phyloP scores from a whole-genome alignment of 2,113 vertebrate species.

The Vimba vimba region DNA sequence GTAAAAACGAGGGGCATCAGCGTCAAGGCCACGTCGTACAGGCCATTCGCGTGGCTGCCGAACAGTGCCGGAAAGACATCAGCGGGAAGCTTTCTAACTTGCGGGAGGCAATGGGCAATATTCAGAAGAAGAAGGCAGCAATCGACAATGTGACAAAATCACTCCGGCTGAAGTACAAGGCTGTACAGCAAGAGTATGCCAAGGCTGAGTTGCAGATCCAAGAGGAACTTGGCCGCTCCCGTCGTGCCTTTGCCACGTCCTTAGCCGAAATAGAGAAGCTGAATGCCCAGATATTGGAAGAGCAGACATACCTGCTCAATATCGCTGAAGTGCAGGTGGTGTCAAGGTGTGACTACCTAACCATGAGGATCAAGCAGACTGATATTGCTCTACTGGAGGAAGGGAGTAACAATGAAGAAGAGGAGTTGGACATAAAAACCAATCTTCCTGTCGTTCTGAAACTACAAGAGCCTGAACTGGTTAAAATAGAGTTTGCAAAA shows the following conservation, averaged over 20 bases:
- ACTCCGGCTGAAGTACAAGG: conserved; percentile 83
- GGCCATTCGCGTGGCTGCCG: conserved; percentile 84
- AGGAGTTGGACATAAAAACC: conserved; percentile 83
- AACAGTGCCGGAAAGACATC: conserved; percentile 86
- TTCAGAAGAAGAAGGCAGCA: conserved; percentile 87
- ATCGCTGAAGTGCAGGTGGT: conserved; percentile 93
- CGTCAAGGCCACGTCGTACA: conserved; percentile 83
- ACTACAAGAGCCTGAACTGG: conserved; percentile 88
- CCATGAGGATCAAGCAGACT: conserved; percentile 91
- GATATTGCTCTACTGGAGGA: conserved; percentile 90
- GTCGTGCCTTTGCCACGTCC: conserved; percentile 85
- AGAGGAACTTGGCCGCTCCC: conserved; percentile 87
- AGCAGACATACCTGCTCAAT: conserved; percentile 92
- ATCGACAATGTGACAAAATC: conserved; percentile 87
- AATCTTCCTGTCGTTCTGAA: conserved; percentile 83
- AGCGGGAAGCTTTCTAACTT: conserved; percentile 80
- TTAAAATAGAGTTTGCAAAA: conserved; percentile 82
- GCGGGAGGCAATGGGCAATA: conserved; percentile 83
- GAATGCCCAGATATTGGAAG: conserved; percentile 89
- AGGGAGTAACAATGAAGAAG: conserved; percentile 77
- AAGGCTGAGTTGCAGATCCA: conserved; percentile 88
- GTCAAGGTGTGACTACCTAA: conserved; percentile 94
- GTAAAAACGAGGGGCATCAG: conserved; percentile 81
- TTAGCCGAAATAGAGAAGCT: conserved; percentile 89
- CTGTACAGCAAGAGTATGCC: conserved; percentile 89